A percentile compares a stretch with the other conserved stretches of the same genome.
Conservation (phyloP, 2,797 vertebrate species). For the Otolemur crassicaudatus region DNA sequence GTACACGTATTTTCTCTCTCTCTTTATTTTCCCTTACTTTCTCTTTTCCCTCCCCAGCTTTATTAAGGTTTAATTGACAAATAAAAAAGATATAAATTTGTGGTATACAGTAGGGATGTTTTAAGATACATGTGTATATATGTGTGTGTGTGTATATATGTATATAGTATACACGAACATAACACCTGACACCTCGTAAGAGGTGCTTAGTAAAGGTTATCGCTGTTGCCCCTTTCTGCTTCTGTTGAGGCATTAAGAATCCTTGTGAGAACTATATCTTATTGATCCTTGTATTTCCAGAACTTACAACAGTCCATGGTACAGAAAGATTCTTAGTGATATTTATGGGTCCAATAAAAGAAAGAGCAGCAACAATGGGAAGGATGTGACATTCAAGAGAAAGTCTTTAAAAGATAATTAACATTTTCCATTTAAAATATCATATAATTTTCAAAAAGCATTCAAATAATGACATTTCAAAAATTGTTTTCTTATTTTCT, state of each 20-base stretch:
- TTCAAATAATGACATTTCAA: constrained; percentile 58
- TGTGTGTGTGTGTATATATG: no score
- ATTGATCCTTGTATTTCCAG: background rate
- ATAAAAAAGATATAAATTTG: no score
- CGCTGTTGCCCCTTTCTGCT: background rate
- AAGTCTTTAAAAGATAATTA: constrained; percentile 9
- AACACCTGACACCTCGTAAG: background rate
- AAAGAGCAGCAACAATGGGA: background rate
- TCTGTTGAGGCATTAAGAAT: background rate
- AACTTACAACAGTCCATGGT: background rate
- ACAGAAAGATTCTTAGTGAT: background rate
- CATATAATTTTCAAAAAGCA: background rate
- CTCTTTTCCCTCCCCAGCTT: no score
- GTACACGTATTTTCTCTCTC: background rate
- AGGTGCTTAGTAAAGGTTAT: background rate
- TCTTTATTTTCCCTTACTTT: no score
- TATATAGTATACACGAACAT: background rate
- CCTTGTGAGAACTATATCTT: background rate
- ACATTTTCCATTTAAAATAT: constrained; percentile 8
- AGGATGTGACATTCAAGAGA: background rate
- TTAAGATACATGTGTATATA: no score
- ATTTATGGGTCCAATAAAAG: background rate
- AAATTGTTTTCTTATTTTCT: constrained; percentile 52
- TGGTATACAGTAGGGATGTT: no score
- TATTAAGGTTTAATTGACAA: no score